Evolutionary conservation across 64 coral and sea anemone genomes (phyloP).

Genomic region (Hydrozoanthus tunicans): DNA sequence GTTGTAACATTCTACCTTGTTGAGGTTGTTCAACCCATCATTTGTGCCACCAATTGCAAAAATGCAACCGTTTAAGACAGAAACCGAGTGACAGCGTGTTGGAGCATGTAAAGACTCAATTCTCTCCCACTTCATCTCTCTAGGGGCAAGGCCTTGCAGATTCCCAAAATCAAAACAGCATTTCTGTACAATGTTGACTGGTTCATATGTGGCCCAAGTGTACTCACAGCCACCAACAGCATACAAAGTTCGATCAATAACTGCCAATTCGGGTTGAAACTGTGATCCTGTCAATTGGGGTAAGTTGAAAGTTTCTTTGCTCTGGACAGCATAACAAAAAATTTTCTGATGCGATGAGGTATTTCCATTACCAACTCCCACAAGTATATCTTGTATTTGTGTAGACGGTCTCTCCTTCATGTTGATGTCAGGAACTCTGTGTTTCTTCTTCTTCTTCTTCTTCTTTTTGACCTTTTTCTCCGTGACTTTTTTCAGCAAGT

Average conservation of each 20-base stretch:
- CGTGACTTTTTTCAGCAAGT: constrained; percentile 48
- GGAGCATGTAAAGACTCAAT: constrained; percentile 48
- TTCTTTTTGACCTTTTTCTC: constrained; percentile 30
- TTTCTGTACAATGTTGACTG: constrained; percentile 23
- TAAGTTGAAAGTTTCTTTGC: constrained; percentile 32
- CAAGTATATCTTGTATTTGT: constrained; percentile 46
- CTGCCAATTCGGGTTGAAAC: constrained; percentile 16
- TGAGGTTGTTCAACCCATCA: constrained; percentile 46
- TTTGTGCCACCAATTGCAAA: constrained; percentile 58
- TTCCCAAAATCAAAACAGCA: constrained; percentile 46
- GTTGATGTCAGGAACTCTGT: constrained; percentile 52
- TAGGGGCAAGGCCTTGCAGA: constrained; percentile 10
- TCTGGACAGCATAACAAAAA: constrained; percentile 58
- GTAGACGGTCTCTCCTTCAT: constrained; percentile 48
- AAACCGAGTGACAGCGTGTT: constrained; percentile 37
- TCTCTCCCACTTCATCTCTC: constrained; percentile 45
- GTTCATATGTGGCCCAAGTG: constrained; percentile 38
- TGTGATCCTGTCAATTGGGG: constrained; percentile 30
- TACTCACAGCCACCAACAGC: constrained; percentile 47
- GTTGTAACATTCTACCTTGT: constrained; percentile 51
- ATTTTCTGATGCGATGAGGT: constrained; percentile 34
- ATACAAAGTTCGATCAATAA: constrained; percentile 28
- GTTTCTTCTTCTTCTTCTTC: constrained; percentile 27
- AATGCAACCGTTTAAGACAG: constrained; percentile 42
- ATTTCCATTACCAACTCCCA: constrained; percentile 44